A percentile compares a stretch with the other conserved stretches of the same genome.
These are phyloP conservation scores for Drepanosiphum platanoidis DNA, from an alignment of 2,888 invertebrate species.

Conservation along the genomic window DNA sequence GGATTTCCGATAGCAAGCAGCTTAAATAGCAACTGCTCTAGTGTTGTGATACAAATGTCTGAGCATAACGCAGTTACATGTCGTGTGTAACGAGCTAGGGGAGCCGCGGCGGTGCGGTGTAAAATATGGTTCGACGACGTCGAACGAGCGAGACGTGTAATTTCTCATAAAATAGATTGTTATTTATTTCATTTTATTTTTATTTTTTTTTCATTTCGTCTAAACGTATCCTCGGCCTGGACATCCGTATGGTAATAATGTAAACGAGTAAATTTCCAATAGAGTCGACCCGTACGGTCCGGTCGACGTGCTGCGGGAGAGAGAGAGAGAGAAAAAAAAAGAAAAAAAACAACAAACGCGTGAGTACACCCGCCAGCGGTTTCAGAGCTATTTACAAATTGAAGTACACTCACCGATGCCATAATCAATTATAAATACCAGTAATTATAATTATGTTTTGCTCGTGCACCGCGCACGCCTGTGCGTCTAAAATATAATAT, in stretches of 20 bases:
- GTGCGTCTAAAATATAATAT: neutral
- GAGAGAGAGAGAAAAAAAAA: too few species aligned
- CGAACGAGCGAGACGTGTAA: neutral
- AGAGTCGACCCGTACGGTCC: neutral
- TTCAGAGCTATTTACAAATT: conserved; percentile 48
- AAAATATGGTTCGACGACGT: neutral
- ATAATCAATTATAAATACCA: conserved; percentile 54
- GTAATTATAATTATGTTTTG: conserved; percentile 58
- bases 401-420: conserved; percentile 40
- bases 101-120: neutral
- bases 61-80: too few species aligned
- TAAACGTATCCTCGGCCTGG: neutral
- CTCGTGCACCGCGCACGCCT: conserved; percentile 30
- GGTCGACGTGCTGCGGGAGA: conserved; percentile 15
- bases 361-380: conserved; percentile 54
- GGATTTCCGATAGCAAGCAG: too few species aligned
- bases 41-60: too few species aligned
- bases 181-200: neutral
- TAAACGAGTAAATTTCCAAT: neutral
- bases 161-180: neutral
- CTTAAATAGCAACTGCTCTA: too few species aligned
- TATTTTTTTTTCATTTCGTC: neutral
- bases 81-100: too few species aligned
- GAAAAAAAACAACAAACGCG: conserved; percentile 28
- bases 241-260: neutral